phyloP scores from a whole-genome alignment of 1,140 invertebrate species.

The Chymomyza costata region DNA sequence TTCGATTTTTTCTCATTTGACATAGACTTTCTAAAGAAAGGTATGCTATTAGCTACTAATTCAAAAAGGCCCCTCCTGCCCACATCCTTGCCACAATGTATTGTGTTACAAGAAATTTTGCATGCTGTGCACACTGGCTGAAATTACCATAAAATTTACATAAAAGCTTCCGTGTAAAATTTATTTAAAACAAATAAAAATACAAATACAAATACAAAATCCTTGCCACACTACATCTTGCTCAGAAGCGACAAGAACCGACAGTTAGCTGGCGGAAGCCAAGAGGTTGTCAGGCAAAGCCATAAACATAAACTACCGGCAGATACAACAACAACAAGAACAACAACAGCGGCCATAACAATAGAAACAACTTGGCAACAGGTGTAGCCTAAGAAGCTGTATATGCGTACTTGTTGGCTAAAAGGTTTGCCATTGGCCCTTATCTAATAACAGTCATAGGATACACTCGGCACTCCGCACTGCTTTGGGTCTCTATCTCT shows the following conservation, averaged over 20 bases:
- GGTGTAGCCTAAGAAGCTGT: slow-evolving; percentile 50
- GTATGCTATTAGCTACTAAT: no score
- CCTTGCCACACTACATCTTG: slow-evolving; percentile 55
- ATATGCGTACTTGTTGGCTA: slow-evolving; percentile 16
- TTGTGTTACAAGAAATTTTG: slow-evolving; percentile 21
- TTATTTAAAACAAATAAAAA: slow-evolving; percentile 70
- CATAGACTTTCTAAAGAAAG: no score
- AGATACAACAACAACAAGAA: background rate
- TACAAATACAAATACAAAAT: slow-evolving; percentile 37
- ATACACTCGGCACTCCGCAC: no score
- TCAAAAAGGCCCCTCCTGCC: no score
- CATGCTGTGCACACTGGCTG: no score
- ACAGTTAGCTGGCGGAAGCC: slow-evolving; percentile 32
- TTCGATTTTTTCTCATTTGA: no score
- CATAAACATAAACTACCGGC: slow-evolving; percentile 62
- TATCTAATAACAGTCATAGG: slow-evolving; percentile 44
- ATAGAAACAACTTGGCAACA: slow-evolving; percentile 65
- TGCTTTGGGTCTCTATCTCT: no score
- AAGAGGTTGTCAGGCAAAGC: slow-evolving; percentile 34
- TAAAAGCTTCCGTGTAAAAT: slow-evolving; percentile 70
- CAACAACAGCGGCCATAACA: slow-evolving; percentile 16
- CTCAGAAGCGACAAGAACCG: slow-evolving; percentile 1
- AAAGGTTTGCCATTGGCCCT: slow-evolving; percentile 45
- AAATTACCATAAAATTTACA: slow-evolving; percentile 72
- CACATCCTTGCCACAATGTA: slow-evolving; percentile 8